Evolutionary conservation across 2,797 vertebrate species (phyloP).

Genomic region (Peromyscus aztecus): DNA sequence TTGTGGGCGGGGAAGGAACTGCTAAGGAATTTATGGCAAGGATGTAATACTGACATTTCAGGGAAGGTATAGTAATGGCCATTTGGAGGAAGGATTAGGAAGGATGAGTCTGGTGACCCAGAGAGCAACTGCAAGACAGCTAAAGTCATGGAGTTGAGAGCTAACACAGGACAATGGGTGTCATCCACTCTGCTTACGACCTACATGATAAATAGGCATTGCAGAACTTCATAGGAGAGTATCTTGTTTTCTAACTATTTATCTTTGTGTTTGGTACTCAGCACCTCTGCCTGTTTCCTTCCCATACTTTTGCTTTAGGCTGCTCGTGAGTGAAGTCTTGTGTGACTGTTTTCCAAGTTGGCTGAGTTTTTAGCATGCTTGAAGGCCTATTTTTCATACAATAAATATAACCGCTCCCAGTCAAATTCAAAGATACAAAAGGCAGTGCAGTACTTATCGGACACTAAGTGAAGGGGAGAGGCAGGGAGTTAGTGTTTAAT

Average conservation of each 20-base stretch:
- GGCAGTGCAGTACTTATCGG: neutral
- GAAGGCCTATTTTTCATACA: neutral
- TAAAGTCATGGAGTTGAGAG: neutral
- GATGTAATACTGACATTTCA: neutral
- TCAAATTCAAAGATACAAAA: neutral
- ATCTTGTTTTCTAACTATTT: neutral
- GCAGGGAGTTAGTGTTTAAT: neutral
- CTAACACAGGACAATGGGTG: neutral
- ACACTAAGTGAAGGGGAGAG: neutral
- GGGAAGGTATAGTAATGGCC: neutral
- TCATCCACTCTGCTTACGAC: neutral
- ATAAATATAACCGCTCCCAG: neutral
- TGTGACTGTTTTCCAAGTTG: neutral
- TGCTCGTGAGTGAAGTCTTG: neutral
- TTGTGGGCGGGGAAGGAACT: neutral
- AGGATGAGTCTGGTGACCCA: neutral
- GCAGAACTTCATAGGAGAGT: neutral
- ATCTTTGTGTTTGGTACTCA: neutral
- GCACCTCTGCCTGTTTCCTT: neutral
- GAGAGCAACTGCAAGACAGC: neutral
- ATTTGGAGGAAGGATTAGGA: neutral
- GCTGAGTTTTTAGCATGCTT: neutral
- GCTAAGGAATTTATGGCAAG: slow-evolving; percentile 34
- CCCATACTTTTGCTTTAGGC: neutral
- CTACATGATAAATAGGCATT: neutral